A percentile compares a stretch with the other conserved stretches of the same genome.
phyloP scores from a whole-genome alignment of 2,113 vertebrate genomes.

The Trematomus loennbergii region DNA sequence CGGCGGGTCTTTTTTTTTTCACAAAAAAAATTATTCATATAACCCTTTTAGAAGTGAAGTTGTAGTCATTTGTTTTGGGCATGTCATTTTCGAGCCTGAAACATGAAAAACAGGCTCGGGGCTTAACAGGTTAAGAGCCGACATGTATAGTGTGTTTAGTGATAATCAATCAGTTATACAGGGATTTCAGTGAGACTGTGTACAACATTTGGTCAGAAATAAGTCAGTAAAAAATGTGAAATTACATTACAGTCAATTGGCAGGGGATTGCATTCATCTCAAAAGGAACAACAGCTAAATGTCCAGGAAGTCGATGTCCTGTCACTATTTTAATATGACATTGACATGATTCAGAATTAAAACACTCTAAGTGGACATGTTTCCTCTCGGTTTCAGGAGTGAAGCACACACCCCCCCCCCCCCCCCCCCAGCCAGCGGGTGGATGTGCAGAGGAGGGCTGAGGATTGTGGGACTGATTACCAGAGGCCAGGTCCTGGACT shows the following conservation, averaged over 20 bases:
- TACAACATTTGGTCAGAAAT: not conserved
- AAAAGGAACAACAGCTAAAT: not conserved
- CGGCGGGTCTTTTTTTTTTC: no score
- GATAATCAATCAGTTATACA: not conserved
- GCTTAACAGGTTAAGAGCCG: no score
- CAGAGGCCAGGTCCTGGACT: slow-evolving; percentile 79
- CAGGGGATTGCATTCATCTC: not conserved
- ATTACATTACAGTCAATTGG: not conserved
- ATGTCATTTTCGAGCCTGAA: no score
- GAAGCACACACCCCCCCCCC: not conserved
- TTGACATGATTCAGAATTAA: not conserved
- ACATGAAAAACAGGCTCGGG: no score
- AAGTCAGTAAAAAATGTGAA: not conserved
- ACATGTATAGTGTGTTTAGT: not conserved
- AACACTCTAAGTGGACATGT: slow-evolving; percentile 1
- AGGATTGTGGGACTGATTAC: slow-evolving; percentile 80
- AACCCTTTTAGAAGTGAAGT: no score
- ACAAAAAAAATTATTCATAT: no score
- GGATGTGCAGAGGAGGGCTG: slow-evolving; percentile 51
- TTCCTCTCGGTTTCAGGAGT: slow-evolving; percentile 15
- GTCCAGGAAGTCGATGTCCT: not conserved
- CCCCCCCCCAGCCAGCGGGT: slow-evolving; percentile 5
- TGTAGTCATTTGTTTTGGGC: no score
- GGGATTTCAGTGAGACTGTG: not conserved
- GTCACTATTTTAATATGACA: not conserved